Conservation (phyloP, 2,113 vertebrate genomes). For the Lynx canadensis region DNA sequence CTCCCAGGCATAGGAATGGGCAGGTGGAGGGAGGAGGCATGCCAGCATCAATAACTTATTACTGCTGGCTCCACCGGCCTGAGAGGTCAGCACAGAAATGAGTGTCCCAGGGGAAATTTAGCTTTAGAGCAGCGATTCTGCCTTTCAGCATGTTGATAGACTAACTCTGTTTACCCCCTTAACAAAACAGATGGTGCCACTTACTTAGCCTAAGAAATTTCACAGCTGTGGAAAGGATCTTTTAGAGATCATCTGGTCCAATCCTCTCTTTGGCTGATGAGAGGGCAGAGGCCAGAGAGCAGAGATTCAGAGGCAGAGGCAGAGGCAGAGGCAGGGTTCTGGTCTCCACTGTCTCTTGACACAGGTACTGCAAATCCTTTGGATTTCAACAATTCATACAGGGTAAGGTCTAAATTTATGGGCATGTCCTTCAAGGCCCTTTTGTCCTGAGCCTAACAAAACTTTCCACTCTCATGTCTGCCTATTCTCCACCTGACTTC, state of each 20-base stretch:
- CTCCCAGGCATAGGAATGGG: not conserved
- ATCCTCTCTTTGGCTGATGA: not conserved
- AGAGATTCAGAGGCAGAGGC: not conserved
- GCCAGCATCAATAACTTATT: slow-evolving; percentile 27
- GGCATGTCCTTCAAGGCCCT: not conserved
- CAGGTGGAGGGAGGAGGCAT: not conserved
- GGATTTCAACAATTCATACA: not conserved
- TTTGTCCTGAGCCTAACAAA: not conserved
- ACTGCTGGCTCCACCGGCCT: not conserved
- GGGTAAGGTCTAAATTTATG: not conserved
- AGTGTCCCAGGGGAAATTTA: slow-evolving; percentile 7
- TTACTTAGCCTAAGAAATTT: slow-evolving; percentile 51
- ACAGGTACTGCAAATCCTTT: not conserved
- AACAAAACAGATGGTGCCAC: not conserved
- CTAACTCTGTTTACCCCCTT: not conserved
- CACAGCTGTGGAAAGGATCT: not conserved
- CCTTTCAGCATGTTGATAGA: not conserved
- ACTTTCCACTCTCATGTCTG: not conserved
- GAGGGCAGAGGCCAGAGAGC: not conserved
- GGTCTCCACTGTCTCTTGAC: not conserved
- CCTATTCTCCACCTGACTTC: not conserved
- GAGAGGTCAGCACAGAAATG: slow-evolving; percentile 33
- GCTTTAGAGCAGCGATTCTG: slow-evolving; percentile 23
- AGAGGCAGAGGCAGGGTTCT: not conserved
- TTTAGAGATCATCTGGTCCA: not conserved